Base-by-base conservation (phyloP, 2,113 vertebrate species). In the Spilogale gracilis region DNA sequence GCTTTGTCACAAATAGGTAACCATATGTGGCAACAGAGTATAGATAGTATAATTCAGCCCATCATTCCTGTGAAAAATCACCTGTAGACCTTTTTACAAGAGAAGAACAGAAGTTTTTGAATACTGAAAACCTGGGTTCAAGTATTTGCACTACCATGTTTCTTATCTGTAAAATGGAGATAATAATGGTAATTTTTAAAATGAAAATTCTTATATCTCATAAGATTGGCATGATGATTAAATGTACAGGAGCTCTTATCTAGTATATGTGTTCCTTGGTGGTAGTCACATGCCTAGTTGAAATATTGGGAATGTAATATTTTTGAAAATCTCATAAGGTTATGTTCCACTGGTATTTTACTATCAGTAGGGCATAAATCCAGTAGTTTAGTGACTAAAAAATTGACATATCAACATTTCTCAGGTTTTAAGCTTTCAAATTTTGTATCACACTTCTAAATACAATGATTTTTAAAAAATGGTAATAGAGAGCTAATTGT, bases 281-380 rank as follows among this genome's bases (percentile, higher is more conserved):
- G 43, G 2, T 60, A 52, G 1, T 79, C 84, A 38, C 30, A 16
- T 38, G 45, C 94, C 7, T 81, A 69, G n/a, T 38, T 54, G 56
- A 87, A 95, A 96, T 84, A 52, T 25, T 76, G 52, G 9, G 10
- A 95, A 89, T 78, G 84, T 50, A 63, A 32, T 65, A 2, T 89
- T 76, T 92, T 60, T 3, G 4, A 85, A 94, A 76, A n/a, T 73
- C 3, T 84, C 20, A 61, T 69, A 23, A 87, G 6, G 12, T 73
- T 85, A 3, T 84, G 2, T 38, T 60, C 20, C 82, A 20, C 56
- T 85, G 43, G 1, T 73, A 56, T 76, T 81, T 81, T 88, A 78
- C 32, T 73, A n/a, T 76, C 17, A 82, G 2, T 2, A 45, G 9
- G 7, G 0, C 11, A 60, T 48, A 79, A 79, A 78, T 52, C 43